Conservation (phyloP, 2,113 vertebrate genomes). For the Irena cyanogastra region DNA sequence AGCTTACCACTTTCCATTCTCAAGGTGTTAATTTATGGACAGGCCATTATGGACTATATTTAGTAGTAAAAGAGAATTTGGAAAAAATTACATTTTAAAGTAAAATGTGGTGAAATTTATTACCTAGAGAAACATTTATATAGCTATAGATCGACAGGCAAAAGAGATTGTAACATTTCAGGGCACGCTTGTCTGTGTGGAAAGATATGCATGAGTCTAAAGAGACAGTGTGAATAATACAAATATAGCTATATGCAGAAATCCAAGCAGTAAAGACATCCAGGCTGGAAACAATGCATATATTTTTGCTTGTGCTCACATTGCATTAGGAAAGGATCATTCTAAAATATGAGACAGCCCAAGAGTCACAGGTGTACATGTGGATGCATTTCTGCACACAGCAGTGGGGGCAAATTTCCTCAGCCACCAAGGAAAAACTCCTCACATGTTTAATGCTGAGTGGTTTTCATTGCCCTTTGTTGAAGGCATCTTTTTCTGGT, state of each 20-base stretch:
- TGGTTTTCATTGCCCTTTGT: neutral
- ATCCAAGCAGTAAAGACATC: neutral
- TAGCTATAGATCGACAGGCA: neutral
- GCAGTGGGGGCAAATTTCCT: neutral
- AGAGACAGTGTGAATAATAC: neutral
- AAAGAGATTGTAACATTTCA: neutral
- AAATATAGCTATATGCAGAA: neutral
- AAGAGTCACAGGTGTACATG: neutral
- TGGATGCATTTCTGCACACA: neutral
- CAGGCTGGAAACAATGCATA: neutral
- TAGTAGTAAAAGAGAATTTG: slow-evolving; percentile 3
- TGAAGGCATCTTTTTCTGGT: neutral
- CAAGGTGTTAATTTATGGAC: neutral
- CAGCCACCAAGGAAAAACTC: neutral
- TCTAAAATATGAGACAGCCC: neutral
- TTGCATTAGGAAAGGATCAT: neutral
- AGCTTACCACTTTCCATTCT: neutral
- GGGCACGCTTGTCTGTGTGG: neutral
- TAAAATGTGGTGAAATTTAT: slow-evolving; percentile 37
- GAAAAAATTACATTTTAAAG: slow-evolving; percentile 54
- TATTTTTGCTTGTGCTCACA: neutral
- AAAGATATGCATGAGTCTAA: neutral
- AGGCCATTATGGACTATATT: neutral
- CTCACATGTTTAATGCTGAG: neutral
- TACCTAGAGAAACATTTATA: slow-evolving; percentile 9